Evolutionary conservation across 2,797 vertebrate genomes (phyloP), one percentile per base, ranked within the genome.

Genomic region (Lacerta agilis): DNA sequence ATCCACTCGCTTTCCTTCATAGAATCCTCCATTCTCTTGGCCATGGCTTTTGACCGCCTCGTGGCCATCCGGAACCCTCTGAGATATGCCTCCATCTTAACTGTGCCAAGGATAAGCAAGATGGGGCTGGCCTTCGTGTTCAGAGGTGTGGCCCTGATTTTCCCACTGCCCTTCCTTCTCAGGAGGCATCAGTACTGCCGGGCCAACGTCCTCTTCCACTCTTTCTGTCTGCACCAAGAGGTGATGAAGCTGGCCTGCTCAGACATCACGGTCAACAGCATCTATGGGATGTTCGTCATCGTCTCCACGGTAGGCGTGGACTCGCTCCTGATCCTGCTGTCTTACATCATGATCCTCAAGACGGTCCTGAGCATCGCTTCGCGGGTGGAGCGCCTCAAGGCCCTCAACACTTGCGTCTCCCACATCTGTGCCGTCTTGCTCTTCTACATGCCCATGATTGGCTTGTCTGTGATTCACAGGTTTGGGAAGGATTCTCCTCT

Each of bases 21-120:
- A 0, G 90, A 95, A 49, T 95, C 90, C 1, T 92, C 95, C n/a
- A 88, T 96, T 3, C 87, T 96, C n/a, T 80, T 96, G 85, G 94
- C 95, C 77, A 94, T 97, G 97, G 96, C 97, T 0, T 95, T 96
- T 23, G 94, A 96, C 18, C 73, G 79, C 49, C 86, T 93, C 1
- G 3, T 96, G 41, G 95, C 95, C 13, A 91, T 95, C 17, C 88
- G 91, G 81, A 90, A 90, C 82, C 96, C 96, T 0, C 27, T 96
- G 81, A 78, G 2, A 5, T 95, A 94, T 2, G 10, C 83, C 64
- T 41, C 89, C 2, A 71, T 95, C 55, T 89, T 96, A 73, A 94
- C 88, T 1, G 84, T 88, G 41, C 29, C 64, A 2, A 66, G 85
- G 8, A 78, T 95, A 11, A 33, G 45, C 85, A 86, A 91, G 25